These are phyloP conservation scores for Campoplex nolae DNA, from an alignment of 2,888 invertebrate species.

Conservation along the genomic window DNA sequence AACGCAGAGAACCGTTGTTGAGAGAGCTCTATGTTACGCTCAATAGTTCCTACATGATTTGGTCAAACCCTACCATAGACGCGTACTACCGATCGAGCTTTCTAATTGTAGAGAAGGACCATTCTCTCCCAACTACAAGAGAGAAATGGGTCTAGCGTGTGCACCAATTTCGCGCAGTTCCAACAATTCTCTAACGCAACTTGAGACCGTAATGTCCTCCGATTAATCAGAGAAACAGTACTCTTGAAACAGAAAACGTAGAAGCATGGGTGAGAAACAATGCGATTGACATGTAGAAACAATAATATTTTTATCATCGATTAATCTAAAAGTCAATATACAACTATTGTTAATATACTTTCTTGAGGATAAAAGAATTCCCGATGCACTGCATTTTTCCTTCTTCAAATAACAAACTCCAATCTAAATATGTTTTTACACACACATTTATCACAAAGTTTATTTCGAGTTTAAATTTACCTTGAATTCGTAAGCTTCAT, in stretches of 20 bases:
- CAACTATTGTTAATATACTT: not conserved
- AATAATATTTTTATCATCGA: not conserved
- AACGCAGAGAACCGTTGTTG: not conserved
- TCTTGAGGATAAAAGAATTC: no score
- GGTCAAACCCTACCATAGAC: conserved; percentile 28
- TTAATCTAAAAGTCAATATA: not conserved
- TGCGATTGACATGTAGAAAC: not conserved
- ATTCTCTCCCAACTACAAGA: conserved; percentile 28
- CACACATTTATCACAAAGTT: not conserved
- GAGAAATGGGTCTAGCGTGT: conserved; percentile 22
- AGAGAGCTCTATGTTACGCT: conserved; percentile 5
- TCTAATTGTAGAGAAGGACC: conserved; percentile 58
- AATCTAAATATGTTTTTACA: not conserved
- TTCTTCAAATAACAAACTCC: no score
- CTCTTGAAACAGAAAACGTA: not conserved
- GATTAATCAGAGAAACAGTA: conserved; percentile 61
- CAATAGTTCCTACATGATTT: conserved; percentile 48
- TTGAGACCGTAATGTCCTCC: conserved; percentile 48
- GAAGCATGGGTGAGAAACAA: not conserved
- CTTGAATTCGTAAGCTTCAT: not conserved
- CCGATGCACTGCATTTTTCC: no score
- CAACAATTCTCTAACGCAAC: conserved; percentile 18
- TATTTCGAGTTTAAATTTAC: not conserved
- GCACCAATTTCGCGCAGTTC: conserved; percentile 39
- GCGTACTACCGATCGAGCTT: conserved; percentile 37